Base-by-base conservation (phyloP, 2,888 invertebrate species). In the Amphipoea lucens region DNA sequence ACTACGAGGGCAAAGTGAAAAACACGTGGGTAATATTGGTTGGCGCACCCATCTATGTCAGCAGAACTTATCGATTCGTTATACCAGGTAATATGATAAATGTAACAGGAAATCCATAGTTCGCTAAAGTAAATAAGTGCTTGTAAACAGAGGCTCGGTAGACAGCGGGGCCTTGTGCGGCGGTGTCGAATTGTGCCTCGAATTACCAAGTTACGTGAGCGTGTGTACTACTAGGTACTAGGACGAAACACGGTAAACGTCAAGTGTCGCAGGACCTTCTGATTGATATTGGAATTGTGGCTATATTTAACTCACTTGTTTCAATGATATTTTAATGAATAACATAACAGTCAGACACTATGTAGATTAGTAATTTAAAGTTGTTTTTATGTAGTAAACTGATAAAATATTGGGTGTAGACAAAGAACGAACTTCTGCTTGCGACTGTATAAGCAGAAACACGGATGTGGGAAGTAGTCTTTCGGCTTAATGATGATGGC, bases 71-170 rank as follows among this genome's bases (percentile, higher is more conserved):
- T 85, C 82, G 82, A 84, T 83, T 78, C 72, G 69, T 81, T 85
- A 74, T 91, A 87, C 89, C 74, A 75, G 79, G 90, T 88, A 90
- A 87, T 75, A 76, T 48, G 84, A 88, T 89, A 88, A 85, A 78
- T 83, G 87, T 88, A 88, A 85, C 90, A 89, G 87, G 90, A 89
- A 90, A 87, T 86, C 79, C 67, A 84, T 84, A 82, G 73, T 89
- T 85, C 71, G 78, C 81, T 73, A 73, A 84, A 83, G 82, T 77
- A 78, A 83, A 81, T 84, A 81, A 62, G 70, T 40, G 78, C 62
- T 75, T 87, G 85, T 82, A 84, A 86, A 87, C 85, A 84, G 71
- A 78, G 72, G 73, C 68, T 81, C 84, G 88, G 86, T 81, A 90
- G 89, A 87, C 90, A 84, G 87, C 90, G 80, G 76, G 83, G 86